Evolutionary conservation across 2,797 vertebrate species (phyloP).

Genomic region (Synanceia verrucosa): DNA sequence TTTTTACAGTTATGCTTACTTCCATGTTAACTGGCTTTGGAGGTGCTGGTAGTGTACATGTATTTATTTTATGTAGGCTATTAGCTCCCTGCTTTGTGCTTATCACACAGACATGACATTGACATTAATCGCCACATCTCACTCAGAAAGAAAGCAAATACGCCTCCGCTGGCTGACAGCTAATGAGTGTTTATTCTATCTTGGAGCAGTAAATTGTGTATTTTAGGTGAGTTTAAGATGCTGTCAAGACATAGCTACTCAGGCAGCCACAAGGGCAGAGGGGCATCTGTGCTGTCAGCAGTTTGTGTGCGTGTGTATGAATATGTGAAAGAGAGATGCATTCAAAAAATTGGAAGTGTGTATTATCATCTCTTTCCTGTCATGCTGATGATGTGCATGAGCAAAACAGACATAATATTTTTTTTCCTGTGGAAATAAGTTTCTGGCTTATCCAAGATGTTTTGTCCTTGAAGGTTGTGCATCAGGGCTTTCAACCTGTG

Average conservation of each 20-base stretch:
- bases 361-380: conserved; percentile 9
- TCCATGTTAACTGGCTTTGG: background rate
- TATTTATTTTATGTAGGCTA: background rate
- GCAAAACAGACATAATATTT: background rate
- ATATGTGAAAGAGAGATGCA: background rate
- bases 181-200: conserved; percentile 8
- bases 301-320: background rate
- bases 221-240: conserved; percentile 17
- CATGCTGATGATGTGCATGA: background rate
- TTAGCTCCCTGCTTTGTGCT: background rate
- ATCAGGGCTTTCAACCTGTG: conserved; percentile 16
- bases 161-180: background rate
- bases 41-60: background rate
- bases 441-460: background rate
- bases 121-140: background rate
- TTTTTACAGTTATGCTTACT: background rate
- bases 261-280: background rate
- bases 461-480: conserved; percentile 42
- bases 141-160: background rate
- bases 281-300: background rate
- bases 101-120: background rate
- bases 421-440: background rate
- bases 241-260: background rate
- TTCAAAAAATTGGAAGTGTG: background rate
- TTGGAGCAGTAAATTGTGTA: background rate